Evolutionary conservation across 1,140 invertebrate genomes (phyloP).

Genomic region (Leptinotarsa undecemlineata): DNA sequence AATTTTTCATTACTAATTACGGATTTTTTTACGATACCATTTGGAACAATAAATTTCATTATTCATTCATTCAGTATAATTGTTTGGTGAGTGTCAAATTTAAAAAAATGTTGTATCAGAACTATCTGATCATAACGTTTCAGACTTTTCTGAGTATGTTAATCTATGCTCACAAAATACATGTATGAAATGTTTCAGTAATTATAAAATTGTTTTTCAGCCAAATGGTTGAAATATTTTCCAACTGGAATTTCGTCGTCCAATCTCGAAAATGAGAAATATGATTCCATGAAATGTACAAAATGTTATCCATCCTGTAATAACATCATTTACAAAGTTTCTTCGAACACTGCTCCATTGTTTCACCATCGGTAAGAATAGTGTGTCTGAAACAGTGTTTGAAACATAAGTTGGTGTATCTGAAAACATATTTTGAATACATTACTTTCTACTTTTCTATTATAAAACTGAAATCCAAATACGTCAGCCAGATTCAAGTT

Average conservation of each 20-base stretch:
- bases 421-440: not conserved
- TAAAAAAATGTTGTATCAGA: not conserved
- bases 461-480: no score
- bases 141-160: no score
- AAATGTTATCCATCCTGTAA: conserved; percentile 32
- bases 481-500: no score
- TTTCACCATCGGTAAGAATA: not conserved
- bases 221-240: conserved; percentile 30
- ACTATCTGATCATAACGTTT: no score
- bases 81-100: not conserved
- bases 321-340: conserved; percentile 28
- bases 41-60: no score
- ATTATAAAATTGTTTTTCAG: conserved; percentile 34
- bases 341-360: conserved; percentile 9
- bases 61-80: not conserved
- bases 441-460: no score
- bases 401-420: not conserved
- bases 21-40: no score
- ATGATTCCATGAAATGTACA: conserved; percentile 30
- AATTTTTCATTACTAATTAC: no score
- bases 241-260: conserved; percentile 12
- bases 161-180: not conserved
- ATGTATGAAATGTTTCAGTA: not conserved
- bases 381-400: not conserved
- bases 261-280: conserved; percentile 29